These are phyloP conservation scores for Hipposideros larvatus DNA, from an alignment of 2,797 vertebrate species.

Conservation along the genomic window DNA sequence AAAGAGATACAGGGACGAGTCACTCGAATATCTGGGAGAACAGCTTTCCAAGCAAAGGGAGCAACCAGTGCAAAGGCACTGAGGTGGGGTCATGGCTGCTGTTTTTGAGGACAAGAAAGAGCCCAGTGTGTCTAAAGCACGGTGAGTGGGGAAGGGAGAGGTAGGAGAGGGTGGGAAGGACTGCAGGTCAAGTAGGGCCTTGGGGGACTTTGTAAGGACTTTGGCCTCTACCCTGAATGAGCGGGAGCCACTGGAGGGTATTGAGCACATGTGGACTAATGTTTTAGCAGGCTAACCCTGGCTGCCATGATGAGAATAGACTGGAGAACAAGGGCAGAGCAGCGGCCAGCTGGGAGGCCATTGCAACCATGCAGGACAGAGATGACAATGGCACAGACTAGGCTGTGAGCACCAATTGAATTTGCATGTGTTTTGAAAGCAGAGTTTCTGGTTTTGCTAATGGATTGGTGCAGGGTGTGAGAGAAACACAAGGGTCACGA, in stretches of 20 bases:
- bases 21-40: background rate
- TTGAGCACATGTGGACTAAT: background rate
- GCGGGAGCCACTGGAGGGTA: background rate
- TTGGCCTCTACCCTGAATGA: background rate
- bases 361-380: fast-evolving
- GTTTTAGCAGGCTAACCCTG: background rate
- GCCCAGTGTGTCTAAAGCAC: background rate
- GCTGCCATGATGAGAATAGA: background rate
- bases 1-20: background rate
- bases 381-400: fast-evolving
- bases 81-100: background rate
- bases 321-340: background rate
- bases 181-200: background rate
- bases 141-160: fast-evolving
- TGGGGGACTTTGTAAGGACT: background rate
- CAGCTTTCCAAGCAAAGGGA: background rate
- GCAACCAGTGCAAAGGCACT: background rate
- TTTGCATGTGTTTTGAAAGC: background rate
- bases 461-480: background rate
- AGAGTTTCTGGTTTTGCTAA: background rate
- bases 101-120: background rate
- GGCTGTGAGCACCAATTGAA: too few species aligned
- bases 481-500: background rate
- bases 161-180: too few species aligned
- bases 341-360: background rate